Base-by-base conservation (phyloP, 2,888 invertebrate genomes). In the Linnaemya vulpina region DNA sequence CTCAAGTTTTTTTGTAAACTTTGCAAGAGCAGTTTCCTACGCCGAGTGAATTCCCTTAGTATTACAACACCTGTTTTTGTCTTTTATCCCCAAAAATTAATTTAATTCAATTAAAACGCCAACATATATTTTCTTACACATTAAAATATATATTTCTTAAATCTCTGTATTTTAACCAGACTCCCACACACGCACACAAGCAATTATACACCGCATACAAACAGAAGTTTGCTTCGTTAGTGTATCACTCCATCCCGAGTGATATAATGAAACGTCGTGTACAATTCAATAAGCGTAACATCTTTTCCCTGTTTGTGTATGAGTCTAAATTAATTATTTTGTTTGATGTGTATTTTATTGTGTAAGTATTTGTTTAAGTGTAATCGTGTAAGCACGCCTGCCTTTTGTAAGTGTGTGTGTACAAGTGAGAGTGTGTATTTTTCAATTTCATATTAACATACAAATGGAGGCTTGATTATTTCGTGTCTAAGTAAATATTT, bases 401-500 rank as follows among this genome's bases (percentile, higher is more conserved):
- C n/a, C 40, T 17, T 22, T 30, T 13, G 38, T 74, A 22, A 38
- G 11, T 35, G 38, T 40, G 4, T 74, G 1, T 40, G 2, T 38
- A n/a, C n/a, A n/a, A n/a, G n/a, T n/a, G n/a, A n/a, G n/a, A n/a
- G n/a, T 17, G 30, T 58, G 17, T 35, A 1, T 46, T 2, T 49
- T 38, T 65, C 46, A 17, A 55, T 65, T 68, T 68, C 51, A 17
- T n/a, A 51, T 63, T 20, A 20, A 15, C 51, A 13, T 51, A 51
- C n/a, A 51, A 15, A 35, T 22, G 20, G 38, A 11, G 20, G 38
- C 49, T 65, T 75, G 43, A 53, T 65, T 76, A 35, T 68, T 51
- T 68, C 17, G 77, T 58, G 60, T 49, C 25, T 15, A 22, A 77
- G 60, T 60, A 68, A 77, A 77, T 68, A 68, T 68, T 77, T 68